Percentiles rank a stretch among this genome's conserved stretches.
phyloP scores from a whole-genome alignment of 2,888 invertebrate genomes.

The Listrodromus nycthemerus region DNA sequence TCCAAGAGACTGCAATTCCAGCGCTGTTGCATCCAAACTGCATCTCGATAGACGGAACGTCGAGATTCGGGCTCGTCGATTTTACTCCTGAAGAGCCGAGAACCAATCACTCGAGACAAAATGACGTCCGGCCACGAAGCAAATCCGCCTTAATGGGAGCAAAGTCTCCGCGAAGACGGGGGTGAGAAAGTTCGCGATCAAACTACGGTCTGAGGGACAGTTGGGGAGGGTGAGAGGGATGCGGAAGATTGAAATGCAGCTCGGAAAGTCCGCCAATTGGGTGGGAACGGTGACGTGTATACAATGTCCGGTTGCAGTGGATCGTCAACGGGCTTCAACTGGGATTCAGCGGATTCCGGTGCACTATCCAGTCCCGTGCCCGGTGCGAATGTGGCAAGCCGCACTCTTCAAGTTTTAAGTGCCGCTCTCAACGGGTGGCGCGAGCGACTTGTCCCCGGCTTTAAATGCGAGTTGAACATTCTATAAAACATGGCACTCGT shows the following conservation, averaged over 20 bases:
- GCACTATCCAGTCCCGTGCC: background rate
- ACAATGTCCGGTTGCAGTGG: slow-evolving; percentile 25
- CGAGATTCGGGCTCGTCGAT: too few species aligned
- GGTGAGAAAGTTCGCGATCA: background rate
- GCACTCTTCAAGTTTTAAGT: slow-evolving; percentile 64
- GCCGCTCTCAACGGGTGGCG: slow-evolving; percentile 50
- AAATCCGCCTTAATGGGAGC: too few species aligned
- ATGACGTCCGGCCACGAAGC: too few species aligned
- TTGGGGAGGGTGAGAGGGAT: background rate
- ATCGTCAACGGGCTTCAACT: background rate
- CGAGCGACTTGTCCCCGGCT: slow-evolving; percentile 72
- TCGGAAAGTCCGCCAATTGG: slow-evolving; percentile 14
- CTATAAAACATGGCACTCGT: slow-evolving; percentile 78
- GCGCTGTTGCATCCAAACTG: too few species aligned
- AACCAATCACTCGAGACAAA: too few species aligned
- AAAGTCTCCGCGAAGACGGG: background rate
- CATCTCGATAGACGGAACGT: too few species aligned
- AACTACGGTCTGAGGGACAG: background rate
- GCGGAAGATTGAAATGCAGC: slow-evolving; percentile 12
- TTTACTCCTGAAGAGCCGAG: too few species aligned
- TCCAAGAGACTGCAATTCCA: too few species aligned
- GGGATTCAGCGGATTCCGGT: background rate
- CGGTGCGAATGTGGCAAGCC: slow-evolving; percentile 54
- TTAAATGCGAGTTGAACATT: slow-evolving; percentile 78
- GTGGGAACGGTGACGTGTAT: slow-evolving; percentile 31